These are phyloP conservation scores for Nowickia ferox DNA, from an alignment of 2,888 invertebrate genomes.

Conservation along the genomic window DNA sequence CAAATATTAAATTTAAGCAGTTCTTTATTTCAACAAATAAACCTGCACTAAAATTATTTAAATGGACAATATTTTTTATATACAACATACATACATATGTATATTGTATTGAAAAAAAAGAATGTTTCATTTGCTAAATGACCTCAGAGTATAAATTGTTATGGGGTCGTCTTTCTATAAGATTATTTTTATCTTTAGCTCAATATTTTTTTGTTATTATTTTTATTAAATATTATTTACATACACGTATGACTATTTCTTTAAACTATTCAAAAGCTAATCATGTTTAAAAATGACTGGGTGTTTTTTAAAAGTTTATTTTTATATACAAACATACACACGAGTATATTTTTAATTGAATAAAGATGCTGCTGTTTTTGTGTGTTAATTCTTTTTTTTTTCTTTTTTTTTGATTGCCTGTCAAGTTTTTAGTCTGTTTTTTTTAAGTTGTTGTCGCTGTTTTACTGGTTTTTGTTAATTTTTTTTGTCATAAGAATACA, in stretches of 20 bases:
- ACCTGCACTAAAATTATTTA: no score
- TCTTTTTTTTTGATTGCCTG: not conserved
- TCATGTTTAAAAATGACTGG: conserved; percentile 36
- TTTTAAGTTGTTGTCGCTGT: conserved; percentile 32
- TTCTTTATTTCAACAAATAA: not conserved
- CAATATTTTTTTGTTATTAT: not conserved
- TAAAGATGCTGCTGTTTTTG: conserved; percentile 19
- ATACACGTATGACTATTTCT: not conserved
- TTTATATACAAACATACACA: not conserved
- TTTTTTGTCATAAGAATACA: not conserved
- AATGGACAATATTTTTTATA: no score
- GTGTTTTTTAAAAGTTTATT: conserved; percentile 14
- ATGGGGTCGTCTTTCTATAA: conserved; percentile 8
- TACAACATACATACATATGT: no score
- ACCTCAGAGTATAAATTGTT: conserved; percentile 34
- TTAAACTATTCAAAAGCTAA: conserved; percentile 25
- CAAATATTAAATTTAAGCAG: not conserved
- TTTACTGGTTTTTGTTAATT: conserved; percentile 15
- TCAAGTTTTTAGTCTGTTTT: not conserved
- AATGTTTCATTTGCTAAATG: conserved; percentile 13
- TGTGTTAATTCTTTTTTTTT: not conserved
- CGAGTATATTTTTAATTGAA: not conserved
- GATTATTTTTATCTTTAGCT: not conserved
- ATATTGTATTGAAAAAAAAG: not conserved
- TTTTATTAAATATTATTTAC: conserved; percentile 9